Base-by-base conservation (phyloP, 1,140 invertebrate species). In the Bombus huntii region DNA sequence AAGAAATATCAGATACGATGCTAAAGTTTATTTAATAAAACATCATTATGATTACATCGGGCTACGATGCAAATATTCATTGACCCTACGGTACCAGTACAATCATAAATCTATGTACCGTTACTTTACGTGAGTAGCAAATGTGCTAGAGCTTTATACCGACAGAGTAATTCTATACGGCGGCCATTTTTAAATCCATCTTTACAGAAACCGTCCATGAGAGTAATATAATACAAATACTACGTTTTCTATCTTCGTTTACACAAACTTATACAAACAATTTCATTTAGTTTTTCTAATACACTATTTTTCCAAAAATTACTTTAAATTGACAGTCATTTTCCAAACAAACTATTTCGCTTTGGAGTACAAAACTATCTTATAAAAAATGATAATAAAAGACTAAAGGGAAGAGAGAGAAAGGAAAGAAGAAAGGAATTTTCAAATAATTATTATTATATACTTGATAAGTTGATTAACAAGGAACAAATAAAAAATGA, bases 151-250 rank as follows among this genome's bases (percentile, higher is more conserved):
- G 66, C n/a, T 73, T 57, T 70, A 47, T 85, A 85, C 71, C 85
- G 73, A 28, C 57, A 37, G 81, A 87, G 81, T 87, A 77, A 77
- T 57, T 65, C 13, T 28, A 42, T 39, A 83, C 39, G 22, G 72
- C 74, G 47, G 81, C 65, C 81, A 83, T 83, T 83, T 77, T 87
- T 72, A 83, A 87, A 87, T 83, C 25, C 79, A 42, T 57, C 39
- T 44, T 71, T 37, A 9, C 71, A 12, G 18, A 62, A 81, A 62
- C 1, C 83, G 15, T 66, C 34, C 59, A 85, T 31, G 6, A 59
- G 68, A 81, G n/a, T 74, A 85, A 31, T 13, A 75, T 8, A 65
- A 39, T 28, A 42, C 66, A 72, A 80, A 72, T 62, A 39, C n/a
- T 59, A 57, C 12, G 12, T 18, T 34, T 59, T 37, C 22, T 25